Evolutionary conservation across 2,888 invertebrate species (phyloP).

Genomic region (Willowsia nigromaculata): DNA sequence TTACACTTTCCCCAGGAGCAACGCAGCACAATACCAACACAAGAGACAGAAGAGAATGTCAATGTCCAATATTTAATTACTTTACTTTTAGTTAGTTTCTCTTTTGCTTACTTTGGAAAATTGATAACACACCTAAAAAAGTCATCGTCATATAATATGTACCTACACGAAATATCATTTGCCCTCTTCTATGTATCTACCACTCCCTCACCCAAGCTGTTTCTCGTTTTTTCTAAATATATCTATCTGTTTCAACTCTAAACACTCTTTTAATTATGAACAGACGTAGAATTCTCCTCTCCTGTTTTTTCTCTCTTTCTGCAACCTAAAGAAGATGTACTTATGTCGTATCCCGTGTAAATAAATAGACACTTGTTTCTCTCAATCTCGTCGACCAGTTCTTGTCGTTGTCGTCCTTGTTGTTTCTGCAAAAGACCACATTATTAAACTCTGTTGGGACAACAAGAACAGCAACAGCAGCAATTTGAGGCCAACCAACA

Average conservation of each 20-base stretch:
- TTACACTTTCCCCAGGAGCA: background rate
- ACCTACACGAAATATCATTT: background rate
- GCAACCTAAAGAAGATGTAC: background rate
- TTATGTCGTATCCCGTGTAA: background rate
- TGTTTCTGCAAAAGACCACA: constrained; percentile 23
- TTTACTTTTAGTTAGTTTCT: constrained; percentile 38
- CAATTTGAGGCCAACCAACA: constrained; percentile 2
- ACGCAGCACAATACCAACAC: background rate
- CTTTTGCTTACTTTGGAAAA: constrained; percentile 10
- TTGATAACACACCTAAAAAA: background rate
- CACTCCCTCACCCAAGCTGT: background rate
- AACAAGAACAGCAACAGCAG: constrained; percentile 13
- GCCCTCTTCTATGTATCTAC: background rate
- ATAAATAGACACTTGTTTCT: constrained; percentile 6
- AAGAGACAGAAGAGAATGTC: constrained; percentile 52
- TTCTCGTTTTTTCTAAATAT: background rate
- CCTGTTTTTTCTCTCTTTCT: background rate
- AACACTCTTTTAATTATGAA: constrained; percentile 39
- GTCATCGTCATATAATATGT: background rate
- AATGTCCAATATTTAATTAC: constrained; percentile 68
- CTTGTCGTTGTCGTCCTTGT: background rate
- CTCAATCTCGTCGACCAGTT: constrained; percentile 1
- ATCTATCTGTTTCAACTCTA: too few species aligned
- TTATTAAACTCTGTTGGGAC: constrained; percentile 32
- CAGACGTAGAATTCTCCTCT: background rate